These are phyloP conservation scores for Phaethon lepturus DNA, from an alignment of 2,113 vertebrate species.

Conservation along the genomic window DNA sequence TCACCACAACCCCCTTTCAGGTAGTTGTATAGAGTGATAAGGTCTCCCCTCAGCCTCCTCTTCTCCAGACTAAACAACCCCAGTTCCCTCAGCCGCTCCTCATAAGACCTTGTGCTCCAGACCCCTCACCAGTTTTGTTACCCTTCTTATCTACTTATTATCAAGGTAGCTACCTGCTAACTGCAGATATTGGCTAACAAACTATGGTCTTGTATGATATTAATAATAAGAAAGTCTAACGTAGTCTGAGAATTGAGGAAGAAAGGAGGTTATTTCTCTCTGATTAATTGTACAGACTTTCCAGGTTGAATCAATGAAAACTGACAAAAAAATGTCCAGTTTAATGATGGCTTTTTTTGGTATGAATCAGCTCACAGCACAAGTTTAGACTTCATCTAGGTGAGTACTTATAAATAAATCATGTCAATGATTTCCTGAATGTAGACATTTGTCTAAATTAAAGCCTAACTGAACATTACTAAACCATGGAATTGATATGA, in stretches of 20 bases:
- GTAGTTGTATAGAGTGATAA: too few relatives aligned
- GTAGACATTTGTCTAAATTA: neutral
- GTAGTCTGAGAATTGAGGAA: neutral
- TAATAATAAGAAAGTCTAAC: neutral
- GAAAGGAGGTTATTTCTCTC: neutral
- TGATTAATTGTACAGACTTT: neutral
- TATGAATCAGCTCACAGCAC: neutral
- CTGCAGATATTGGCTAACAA: neutral
- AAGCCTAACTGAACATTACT: neutral
- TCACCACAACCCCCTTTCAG: too few relatives aligned
- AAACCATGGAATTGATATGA: neutral
- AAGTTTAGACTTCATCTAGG: neutral
- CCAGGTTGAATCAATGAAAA: neutral
- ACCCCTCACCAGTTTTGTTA: too few relatives aligned
- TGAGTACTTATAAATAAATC: neutral
- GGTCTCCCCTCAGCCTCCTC: too few relatives aligned
- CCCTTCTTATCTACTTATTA: neutral
- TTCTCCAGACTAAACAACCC: too few relatives aligned
- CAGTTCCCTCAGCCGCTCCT: too few relatives aligned
- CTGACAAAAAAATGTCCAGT: rapidly evolving
- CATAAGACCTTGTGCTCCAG: too few relatives aligned
- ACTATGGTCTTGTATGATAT: neutral
- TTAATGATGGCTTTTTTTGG: neutral
- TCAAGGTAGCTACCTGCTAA: neutral
- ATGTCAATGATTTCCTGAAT: neutral